Conservation (phyloP, 2,797 vertebrate genomes). For the Pogonophryne albipinna region DNA sequence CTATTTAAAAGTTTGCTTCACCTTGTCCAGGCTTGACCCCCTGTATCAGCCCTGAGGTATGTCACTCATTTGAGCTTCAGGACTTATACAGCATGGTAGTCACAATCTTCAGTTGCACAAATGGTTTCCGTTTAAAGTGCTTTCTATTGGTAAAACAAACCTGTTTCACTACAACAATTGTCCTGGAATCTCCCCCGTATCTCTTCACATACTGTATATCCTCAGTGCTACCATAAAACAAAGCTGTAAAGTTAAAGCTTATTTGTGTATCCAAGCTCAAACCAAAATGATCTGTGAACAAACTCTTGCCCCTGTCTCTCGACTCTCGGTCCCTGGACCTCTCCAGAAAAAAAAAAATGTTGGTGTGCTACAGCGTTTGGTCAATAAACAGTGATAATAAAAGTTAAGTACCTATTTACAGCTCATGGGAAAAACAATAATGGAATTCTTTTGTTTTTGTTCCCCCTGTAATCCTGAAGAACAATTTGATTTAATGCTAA, state of each 20-base stretch:
- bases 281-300: conserved; percentile 39
- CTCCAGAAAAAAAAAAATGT: conserved; percentile 41
- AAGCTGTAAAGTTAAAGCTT: conserved; percentile 46
- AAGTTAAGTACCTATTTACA: conserved; percentile 19
- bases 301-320: conserved; percentile 11
- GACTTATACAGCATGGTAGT: not conserved
- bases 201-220: conserved; percentile 26
- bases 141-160: no score
- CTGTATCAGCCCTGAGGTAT: no score
- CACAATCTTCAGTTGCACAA: no score
- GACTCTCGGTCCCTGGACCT: conserved; percentile 20
- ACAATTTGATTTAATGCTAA: conserved; percentile 23
- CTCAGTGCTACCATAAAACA: conserved; percentile 48
- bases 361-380: conserved; percentile 31
- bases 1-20: not conserved
- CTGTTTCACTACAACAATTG: no score
- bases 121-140: no score
- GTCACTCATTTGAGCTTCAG: not conserved
- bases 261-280: conserved; percentile 38
- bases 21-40: not conserved
- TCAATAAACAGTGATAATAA: conserved; percentile 57
- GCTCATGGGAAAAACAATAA: conserved; percentile 49
- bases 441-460: conserved; percentile 30
- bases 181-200: no score
- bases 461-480: conserved; percentile 12